Base-by-base conservation (phyloP, 2,797 vertebrate species). In the Sebastes elongatus region DNA sequence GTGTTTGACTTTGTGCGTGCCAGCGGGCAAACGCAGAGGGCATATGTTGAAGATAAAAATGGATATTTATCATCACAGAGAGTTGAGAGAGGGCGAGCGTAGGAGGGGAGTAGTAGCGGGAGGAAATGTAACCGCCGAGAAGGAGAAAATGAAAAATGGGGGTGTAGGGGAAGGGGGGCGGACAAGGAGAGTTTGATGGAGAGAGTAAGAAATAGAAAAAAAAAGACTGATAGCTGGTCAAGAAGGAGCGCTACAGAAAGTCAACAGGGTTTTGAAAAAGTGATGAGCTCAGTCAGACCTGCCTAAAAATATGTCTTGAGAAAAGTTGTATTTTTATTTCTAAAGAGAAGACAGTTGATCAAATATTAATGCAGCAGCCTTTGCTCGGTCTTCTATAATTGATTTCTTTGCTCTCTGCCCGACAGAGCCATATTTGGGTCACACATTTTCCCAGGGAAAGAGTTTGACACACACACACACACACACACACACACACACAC, bases 11-110 rank as follows among this genome's bases (percentile, higher is more conserved):
- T 89, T 87, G 85, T 81, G 83, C 46, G 70, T 87, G 88, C 89
- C 90, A 88, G 82, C 78, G 74, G 92, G 89, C 80, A 81, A 86
- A 87, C 23, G 74, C 87, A 86, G 91, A 94, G 89, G 93, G 87
- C 89, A 92, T 91, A 92, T 93, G 92, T 90, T 95, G 88, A 89
- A 90, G 91, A 94, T 92, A 90, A 89, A 95, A 95, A 95, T 92
- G 87, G 92, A 91, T 94, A 93, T 95, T 95, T 92, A 94, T 95
- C 92, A 93, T 92, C 81, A 38, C 70, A 70, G 76, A 65, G 84
- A 85, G 89, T 83, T 69, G 46, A 72, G 84, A 80, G 80, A 78
- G 85, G 35, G 76, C 7, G 49, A 82, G 81, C 7, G 67, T 79
- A 80, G 78, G 88, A 81, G 80, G 85, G 67, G 86, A 79, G 71